These are phyloP conservation scores for Drosophila trapezifrons DNA, from an alignment of 1,140 invertebrate species.

Conservation along the genomic window DNA sequence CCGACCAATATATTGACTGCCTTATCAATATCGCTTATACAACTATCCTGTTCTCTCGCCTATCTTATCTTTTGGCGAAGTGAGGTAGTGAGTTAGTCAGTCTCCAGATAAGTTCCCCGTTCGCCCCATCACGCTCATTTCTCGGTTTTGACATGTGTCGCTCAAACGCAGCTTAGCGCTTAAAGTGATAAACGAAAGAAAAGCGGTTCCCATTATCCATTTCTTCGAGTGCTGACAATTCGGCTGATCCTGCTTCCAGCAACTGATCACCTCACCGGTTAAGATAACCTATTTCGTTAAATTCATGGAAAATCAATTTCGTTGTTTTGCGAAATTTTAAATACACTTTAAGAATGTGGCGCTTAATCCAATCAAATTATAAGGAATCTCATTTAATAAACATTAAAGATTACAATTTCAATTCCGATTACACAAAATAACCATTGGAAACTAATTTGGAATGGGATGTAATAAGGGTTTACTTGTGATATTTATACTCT, in stretches of 20 bases:
- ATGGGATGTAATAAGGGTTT: neutral
- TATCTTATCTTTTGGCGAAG: slow-evolving; percentile 56
- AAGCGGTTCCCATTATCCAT: slow-evolving; percentile 1
- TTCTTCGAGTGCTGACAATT: neutral
- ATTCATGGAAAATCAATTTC: neutral
- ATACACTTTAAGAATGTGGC: neutral
- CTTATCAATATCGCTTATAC: slow-evolving; percentile 36
- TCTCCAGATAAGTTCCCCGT: slow-evolving; percentile 20
- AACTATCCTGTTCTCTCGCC: slow-evolving; percentile 26
- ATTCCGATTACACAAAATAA: too few species aligned
- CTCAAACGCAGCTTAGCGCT: slow-evolving; percentile 47
- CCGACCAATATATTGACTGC: slow-evolving; percentile 15
- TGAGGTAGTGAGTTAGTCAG: slow-evolving; percentile 16
- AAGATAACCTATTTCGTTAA: neutral
- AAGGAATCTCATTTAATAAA: too few species aligned
- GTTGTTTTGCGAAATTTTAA: neutral
- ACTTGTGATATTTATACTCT: neutral
- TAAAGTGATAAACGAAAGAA: slow-evolving; percentile 21
- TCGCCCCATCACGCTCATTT: slow-evolving; percentile 3
- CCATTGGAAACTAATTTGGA: too few species aligned
- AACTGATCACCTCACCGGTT: neutral
- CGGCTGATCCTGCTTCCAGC: neutral
- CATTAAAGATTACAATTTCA: too few species aligned
- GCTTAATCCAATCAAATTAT: neutral
- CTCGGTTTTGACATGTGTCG: slow-evolving; percentile 39